Evolutionary conservation across 2,888 invertebrate genomes (phyloP).

Genomic region (Antheraea assamensis): DNA sequence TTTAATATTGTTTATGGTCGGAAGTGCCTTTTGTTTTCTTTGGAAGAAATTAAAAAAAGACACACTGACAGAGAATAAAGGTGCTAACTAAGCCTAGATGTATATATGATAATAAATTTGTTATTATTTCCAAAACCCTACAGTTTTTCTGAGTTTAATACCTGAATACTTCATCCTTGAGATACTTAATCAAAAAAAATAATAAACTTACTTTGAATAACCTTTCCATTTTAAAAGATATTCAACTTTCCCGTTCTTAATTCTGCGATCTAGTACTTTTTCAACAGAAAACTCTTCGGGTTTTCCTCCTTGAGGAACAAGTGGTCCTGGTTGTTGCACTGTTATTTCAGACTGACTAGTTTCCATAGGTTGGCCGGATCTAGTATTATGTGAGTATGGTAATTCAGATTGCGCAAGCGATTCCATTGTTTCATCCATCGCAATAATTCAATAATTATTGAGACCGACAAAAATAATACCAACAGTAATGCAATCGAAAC

Average conservation of each 20-base stretch:
- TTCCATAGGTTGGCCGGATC: too few species aligned
- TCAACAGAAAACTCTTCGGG: constrained; percentile 89
- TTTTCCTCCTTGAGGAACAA: constrained; percentile 58
- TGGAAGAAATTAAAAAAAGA: too few species aligned
- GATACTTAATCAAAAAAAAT: neutral
- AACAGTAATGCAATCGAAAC: neutral
- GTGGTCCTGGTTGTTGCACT: constrained; percentile 30
- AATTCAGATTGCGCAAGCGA: constrained; percentile 42
- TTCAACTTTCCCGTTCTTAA: constrained; percentile 86
- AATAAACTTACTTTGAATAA: constrained; percentile 82
- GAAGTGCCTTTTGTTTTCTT: too few species aligned
- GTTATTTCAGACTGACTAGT: constrained; percentile 17
- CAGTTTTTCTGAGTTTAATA: neutral
- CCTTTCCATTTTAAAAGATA: constrained; percentile 86
- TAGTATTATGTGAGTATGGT: constrained; percentile 29
- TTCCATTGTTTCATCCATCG: constrained; percentile 50
- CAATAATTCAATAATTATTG: constrained; percentile 10
- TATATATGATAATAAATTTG: too few species aligned
- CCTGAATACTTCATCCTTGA: too few species aligned
- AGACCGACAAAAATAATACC: neutral
- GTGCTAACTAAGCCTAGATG: too few species aligned
- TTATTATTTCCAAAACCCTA: too few species aligned
- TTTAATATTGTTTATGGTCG: too few species aligned
- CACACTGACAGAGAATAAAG: too few species aligned
- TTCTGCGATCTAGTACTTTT: constrained; percentile 86